These are phyloP conservation scores for Oenanthe melanoleuca DNA, from an alignment of 2,113 vertebrate genomes.

Conservation along the genomic window DNA sequence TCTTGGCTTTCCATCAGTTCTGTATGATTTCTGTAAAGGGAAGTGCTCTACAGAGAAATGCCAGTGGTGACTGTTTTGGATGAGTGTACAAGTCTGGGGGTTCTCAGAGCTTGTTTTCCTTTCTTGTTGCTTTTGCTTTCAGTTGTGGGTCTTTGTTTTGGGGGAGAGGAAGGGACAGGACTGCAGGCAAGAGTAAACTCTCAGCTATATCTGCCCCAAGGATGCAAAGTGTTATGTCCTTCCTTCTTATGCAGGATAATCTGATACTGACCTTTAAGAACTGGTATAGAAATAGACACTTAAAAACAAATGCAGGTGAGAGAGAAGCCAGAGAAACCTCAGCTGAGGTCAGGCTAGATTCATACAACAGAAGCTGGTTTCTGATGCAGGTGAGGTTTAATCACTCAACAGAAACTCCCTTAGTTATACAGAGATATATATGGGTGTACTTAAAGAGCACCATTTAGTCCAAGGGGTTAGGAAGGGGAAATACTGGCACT, in stretches of 20 bases:
- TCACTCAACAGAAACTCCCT: background rate
- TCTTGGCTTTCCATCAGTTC: slow-evolving; percentile 7
- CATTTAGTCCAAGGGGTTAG: background rate
- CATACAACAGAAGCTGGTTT: rapidly evolving
- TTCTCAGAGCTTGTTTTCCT: rapidly evolving
- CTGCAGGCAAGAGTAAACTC: background rate
- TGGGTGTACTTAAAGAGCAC: background rate
- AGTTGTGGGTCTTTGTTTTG: background rate
- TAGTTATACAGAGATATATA: background rate
- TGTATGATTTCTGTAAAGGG: background rate
- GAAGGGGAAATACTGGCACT: background rate
- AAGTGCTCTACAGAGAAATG: background rate
- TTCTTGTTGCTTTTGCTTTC: rapidly evolving
- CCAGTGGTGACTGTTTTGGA: background rate
- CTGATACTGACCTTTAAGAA: background rate
- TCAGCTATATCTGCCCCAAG: background rate
- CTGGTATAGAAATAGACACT: background rate
- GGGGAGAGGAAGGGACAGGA: background rate
- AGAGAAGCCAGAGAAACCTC: background rate
- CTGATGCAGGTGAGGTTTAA: background rate
- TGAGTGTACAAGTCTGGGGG: background rate
- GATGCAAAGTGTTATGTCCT: background rate
- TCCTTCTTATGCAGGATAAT: background rate
- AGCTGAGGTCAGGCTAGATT: background rate
- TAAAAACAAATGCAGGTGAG: background rate